These are phyloP conservation scores for Heliconius himera DNA, from an alignment of 1,140 invertebrate genomes.

Conservation along the genomic window DNA sequence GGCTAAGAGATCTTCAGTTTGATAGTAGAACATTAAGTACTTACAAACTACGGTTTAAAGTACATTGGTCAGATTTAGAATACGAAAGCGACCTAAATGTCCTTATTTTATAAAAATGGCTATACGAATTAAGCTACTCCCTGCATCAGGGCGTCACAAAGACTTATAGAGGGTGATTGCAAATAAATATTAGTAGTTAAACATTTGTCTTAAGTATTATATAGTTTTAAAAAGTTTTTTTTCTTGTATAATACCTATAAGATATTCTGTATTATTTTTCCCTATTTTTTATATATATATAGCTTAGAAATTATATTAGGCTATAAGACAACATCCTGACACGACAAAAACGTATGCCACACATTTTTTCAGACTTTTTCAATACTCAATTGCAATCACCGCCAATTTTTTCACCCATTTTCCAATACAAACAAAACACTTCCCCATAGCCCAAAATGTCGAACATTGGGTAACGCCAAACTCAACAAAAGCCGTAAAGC, in stretches of 20 bases:
- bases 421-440: constrained; percentile 20
- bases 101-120: constrained; percentile 8
- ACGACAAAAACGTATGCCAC: too few relatives aligned
- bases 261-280: too few relatives aligned
- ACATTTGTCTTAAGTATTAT: not conserved
- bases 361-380: not conserved
- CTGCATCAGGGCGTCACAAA: not conserved
- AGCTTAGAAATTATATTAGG: too few relatives aligned
- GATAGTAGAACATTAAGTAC: constrained; percentile 21
- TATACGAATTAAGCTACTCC: constrained; percentile 27
- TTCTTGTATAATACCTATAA: too few relatives aligned
- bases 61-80: constrained; percentile 22
- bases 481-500: constrained; percentile 36
- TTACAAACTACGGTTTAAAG: constrained; percentile 19
- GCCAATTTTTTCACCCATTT: not conserved
- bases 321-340: not conserved
- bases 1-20: constrained; percentile 21
- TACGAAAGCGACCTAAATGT: constrained; percentile 24
- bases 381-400: not conserved
- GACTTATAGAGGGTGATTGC: not conserved
- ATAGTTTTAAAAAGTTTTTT: not conserved
- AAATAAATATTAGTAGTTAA: not conserved
- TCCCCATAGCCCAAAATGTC: constrained; percentile 13
- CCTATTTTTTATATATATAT: too few relatives aligned
- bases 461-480: constrained; percentile 25